phyloP scores from a whole-genome alignment of 2,113 vertebrate species.

The Callionymus lyra region DNA sequence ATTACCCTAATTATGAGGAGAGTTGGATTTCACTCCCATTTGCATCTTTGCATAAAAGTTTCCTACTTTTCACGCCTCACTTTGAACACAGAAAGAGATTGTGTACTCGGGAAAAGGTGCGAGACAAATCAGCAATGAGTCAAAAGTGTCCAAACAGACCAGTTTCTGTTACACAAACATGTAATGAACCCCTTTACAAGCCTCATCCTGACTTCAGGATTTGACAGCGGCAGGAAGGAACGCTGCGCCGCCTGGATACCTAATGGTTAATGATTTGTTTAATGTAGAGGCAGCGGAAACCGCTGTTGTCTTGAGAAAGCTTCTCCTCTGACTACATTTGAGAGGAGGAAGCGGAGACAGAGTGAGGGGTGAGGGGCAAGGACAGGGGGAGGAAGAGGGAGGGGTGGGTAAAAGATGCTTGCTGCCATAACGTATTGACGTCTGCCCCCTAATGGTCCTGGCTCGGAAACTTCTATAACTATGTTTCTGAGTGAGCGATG shows the following conservation, averaged over 20 bases:
- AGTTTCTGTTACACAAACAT: conserved; percentile 2
- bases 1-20: conserved; percentile 31
- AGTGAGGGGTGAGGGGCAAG: conserved; percentile 14
- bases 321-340: conserved; percentile 46
- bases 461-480: conserved; percentile 66
- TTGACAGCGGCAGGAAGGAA: conserved; percentile 32
- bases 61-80: not conserved
- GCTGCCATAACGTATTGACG: conserved; percentile 59
- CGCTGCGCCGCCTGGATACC: conserved; percentile 33
- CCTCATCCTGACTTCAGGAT: conserved; percentile 1
- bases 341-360: conserved; percentile 12
- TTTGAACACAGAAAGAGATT: conserved; percentile 19
- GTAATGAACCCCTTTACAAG: not conserved
- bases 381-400: too few relatives aligned
- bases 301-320: conserved; percentile 45
- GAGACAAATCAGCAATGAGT: conserved; percentile 27
- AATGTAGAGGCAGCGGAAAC: conserved; percentile 55
- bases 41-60: conserved; percentile 15
- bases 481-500: conserved; percentile 62
- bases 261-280: conserved; percentile 67
- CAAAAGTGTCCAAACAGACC: conserved; percentile 15
- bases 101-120: conserved; percentile 17
- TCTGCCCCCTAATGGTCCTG: conserved; percentile 63
- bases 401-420: conserved; percentile 9
- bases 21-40: conserved; percentile 16